phyloP scores from a whole-genome alignment of 2,113 vertebrate genomes.

The Gambusia affinis region DNA sequence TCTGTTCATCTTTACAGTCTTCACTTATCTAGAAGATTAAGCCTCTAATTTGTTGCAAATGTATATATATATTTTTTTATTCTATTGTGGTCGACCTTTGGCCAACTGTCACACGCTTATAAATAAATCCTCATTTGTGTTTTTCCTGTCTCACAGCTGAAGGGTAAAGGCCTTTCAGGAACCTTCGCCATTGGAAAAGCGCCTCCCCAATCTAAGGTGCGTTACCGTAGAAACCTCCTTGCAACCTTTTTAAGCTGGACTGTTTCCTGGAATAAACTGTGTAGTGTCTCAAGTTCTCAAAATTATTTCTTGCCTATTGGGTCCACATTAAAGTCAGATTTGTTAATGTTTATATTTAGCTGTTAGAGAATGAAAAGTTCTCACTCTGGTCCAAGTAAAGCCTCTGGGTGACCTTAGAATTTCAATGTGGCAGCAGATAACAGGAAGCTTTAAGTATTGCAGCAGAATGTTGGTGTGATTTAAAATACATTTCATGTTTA shows the following conservation, averaged over 20 bases:
- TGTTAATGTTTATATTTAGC: neutral
- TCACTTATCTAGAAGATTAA: neutral
- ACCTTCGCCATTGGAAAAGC: constrained; percentile 93
- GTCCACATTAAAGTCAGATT: neutral
- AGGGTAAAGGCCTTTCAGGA: constrained; percentile 95
- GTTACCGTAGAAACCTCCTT: neutral
- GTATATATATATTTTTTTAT: neutral
- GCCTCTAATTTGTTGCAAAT: neutral
- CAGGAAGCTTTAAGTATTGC: too few relatives aligned
- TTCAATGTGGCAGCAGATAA: too few relatives aligned
- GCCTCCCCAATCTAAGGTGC: constrained; percentile 84
- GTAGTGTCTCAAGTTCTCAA: too few relatives aligned
- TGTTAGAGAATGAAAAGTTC: neutral
- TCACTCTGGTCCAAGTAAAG: neutral
- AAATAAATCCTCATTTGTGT: neutral
- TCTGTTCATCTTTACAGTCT: neutral
- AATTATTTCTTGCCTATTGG: too few relatives aligned
- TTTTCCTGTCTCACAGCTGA: constrained; percentile 75
- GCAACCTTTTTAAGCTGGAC: neutral
- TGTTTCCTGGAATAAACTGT: too few relatives aligned
- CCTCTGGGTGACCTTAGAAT: neutral
- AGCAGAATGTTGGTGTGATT: too few relatives aligned
- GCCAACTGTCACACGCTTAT: neutral
- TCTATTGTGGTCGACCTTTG: neutral
- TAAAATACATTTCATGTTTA: too few relatives aligned